Percentiles rank a stretch among this genome's conserved stretches.
Evolutionary conservation across 2,888 invertebrate genomes (phyloP).

Genomic region (Sabatieria punctata): DNA sequence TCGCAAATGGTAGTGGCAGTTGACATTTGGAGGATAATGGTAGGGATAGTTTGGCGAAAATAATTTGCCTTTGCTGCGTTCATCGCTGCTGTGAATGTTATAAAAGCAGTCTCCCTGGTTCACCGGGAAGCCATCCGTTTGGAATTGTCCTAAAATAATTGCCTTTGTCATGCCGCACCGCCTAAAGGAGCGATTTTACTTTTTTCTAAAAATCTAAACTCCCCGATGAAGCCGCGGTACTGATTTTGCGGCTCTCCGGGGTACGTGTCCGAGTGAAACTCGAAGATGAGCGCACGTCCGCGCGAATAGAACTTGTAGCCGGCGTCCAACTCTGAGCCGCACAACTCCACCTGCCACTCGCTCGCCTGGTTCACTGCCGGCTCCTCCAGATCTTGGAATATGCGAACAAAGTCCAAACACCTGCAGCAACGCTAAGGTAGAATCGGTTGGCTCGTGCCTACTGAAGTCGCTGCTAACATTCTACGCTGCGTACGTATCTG

Average conservation of each 20-base stretch:
- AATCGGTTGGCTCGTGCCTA: not conserved
- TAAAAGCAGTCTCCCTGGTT: conserved; percentile 4
- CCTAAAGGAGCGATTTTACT: conserved; percentile 16
- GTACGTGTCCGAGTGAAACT: conserved; percentile 51
- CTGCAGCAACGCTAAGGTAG: conserved; percentile 8
- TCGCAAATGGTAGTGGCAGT: conserved; percentile 7
- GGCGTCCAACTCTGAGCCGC: conserved; percentile 38
- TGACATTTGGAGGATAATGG: conserved; percentile 7
- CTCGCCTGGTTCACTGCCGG: conserved; percentile 54
- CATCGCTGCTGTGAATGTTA: conserved; percentile 3
- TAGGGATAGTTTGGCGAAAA: conserved; percentile 36
- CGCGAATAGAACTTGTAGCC: conserved; percentile 50
- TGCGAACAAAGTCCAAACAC: conserved; percentile 49
- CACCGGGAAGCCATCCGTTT: conserved; percentile 49
- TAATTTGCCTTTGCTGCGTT: conserved; percentile 53
- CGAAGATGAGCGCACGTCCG: conserved; percentile 52
- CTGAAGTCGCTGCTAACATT: not conserved
- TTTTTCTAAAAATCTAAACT: conserved; percentile 57
- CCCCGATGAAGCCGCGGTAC: conserved; percentile 37
- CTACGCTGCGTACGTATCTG: too few relatives aligned
- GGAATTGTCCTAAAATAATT: conserved; percentile 52
- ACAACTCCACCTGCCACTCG: conserved; percentile 53
- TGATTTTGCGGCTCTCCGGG: too few relatives aligned
- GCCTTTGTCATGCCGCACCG: not conserved
- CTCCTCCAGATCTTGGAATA: conserved; percentile 55